Base-by-base conservation (phyloP, 1,140 invertebrate species). In the Drosophila ogumai region DNA sequence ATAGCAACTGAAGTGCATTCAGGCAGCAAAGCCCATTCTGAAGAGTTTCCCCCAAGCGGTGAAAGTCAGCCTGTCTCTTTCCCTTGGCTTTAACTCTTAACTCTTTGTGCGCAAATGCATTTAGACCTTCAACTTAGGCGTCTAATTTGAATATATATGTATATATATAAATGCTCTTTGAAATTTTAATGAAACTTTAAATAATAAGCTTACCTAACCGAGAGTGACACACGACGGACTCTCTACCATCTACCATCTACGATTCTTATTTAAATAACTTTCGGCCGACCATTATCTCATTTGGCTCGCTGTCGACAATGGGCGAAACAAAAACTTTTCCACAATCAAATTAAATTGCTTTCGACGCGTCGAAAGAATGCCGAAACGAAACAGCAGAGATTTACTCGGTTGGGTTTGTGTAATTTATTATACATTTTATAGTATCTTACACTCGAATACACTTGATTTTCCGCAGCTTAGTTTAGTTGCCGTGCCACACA, bases 401-500 rank as follows among this genome's bases (percentile, higher is more conserved):
- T 72, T 72, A 31, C 66, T 50, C 44, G 43, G 44, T 72, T 71
- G 50, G 66, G 19, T 43, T 32, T 49, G 43, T 41, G 52, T 59
- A 41, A 71, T 49, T 40, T 67, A 38, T 68, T 67, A 68, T 68
- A 56, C 43, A 32, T 49, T 50, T 72, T 72, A 59, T 73, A 72
- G 57, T 57, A 73, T 73, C 54, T 59, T 73, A 72, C 67, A 72
- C 69, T 72, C 69, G 67, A 73, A 50, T 73, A 49, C 46, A 59
- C 68, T 71, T 72, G 65, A 69, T 72, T 58, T 71, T 71, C 68
- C 57, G 32, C 43, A 58, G 65, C 34, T 50, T 36, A 54, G 61
- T 49, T 34, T 50, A 50, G 49, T 50, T 50, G 47, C 47, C 28
- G 49, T 34, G 49, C 28, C 28, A 17, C 49, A 32, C 2, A 15